These are phyloP conservation scores for Drosophila anomelani DNA, from an alignment of 2,888 invertebrate genomes.

Conservation along the genomic window DNA sequence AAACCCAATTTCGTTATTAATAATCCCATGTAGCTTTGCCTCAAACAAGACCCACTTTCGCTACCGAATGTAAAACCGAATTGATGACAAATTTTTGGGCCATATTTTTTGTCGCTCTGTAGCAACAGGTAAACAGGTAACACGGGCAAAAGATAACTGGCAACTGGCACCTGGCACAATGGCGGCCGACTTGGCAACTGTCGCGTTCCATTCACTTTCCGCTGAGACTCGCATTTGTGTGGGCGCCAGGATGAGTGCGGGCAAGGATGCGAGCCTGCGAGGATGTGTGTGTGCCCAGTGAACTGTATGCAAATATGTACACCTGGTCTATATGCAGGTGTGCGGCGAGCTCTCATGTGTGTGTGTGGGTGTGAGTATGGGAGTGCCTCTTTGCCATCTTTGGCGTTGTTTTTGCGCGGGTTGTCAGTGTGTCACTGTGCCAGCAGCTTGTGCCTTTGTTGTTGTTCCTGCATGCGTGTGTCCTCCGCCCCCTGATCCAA, in stretches of 20 bases:
- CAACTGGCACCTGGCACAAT: constrained; percentile 52
- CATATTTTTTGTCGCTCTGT: constrained; percentile 41
- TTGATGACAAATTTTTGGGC: constrained; percentile 12
- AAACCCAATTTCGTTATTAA: background rate
- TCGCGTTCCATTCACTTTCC: constrained; percentile 59
- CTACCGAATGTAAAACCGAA: background rate
- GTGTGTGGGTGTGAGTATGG: constrained; percentile 12
- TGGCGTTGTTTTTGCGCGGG: constrained; percentile 42
- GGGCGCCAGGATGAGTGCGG: constrained; percentile 2
- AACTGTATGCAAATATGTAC: constrained; percentile 76
- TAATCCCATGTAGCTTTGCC: background rate
- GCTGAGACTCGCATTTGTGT: constrained; percentile 67
- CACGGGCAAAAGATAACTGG: constrained; percentile 22
- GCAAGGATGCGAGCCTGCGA: background rate
- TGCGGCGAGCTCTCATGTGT: constrained; percentile 7
- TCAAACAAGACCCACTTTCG: background rate
- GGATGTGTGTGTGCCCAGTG: constrained; percentile 59
- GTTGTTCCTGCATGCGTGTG: constrained; percentile 44
- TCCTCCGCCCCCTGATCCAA: constrained; percentile 7
- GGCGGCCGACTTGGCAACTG: constrained; percentile 54
- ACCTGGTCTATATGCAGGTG: constrained; percentile 53
- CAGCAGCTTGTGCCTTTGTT: constrained; percentile 57
- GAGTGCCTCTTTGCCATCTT: background rate
- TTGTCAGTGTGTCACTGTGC: constrained; percentile 65
- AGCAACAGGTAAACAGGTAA: constrained; percentile 29